These are phyloP conservation scores for Platalea minor DNA, from an alignment of 2,797 vertebrate species.

Conservation along the genomic window DNA sequence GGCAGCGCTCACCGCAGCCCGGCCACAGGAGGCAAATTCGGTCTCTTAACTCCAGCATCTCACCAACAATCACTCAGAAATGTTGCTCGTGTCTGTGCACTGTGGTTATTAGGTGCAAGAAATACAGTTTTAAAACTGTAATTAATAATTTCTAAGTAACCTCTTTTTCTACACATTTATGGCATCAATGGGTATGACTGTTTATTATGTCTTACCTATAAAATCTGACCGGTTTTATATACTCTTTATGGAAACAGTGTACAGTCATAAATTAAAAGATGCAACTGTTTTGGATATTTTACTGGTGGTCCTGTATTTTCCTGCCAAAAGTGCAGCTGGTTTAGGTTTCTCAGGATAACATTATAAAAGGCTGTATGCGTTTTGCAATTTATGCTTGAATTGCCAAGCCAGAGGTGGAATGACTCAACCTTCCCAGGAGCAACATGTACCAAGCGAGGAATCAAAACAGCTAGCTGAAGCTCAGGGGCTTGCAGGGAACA, in stretches of 20 bases:
- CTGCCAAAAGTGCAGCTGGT: conserved; percentile 76
- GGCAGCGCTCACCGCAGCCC: background rate
- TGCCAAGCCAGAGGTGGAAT: conserved; percentile 74
- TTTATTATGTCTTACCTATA: conserved; percentile 75
- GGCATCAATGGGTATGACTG: conserved; percentile 64
- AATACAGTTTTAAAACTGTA: conserved; percentile 63
- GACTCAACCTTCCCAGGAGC: conserved; percentile 76
- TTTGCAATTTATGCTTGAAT: conserved; percentile 72
- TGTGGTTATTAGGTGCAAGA: conserved; percentile 62
- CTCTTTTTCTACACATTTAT: conserved; percentile 60
- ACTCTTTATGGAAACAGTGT: conserved; percentile 74
- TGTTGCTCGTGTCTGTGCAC: conserved; percentile 39
- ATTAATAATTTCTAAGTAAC: conserved; percentile 74
- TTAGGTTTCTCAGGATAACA: conserved; percentile 75
- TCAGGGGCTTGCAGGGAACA: conserved; percentile 22
- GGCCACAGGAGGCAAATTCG: background rate
- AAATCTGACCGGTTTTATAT: conserved; percentile 75
- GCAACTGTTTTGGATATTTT: conserved; percentile 77
- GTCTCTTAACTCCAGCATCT: background rate
- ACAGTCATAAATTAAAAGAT: conserved; percentile 76
- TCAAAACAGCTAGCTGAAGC: conserved; percentile 57
- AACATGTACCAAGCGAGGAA: conserved; percentile 64
- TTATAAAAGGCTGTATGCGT: conserved; percentile 69
- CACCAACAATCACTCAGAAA: conserved; percentile 30
- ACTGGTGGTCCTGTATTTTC: conserved; percentile 75